These are phyloP conservation scores for Urocynchramus pylzowi DNA, from an alignment of 2,113 vertebrate species.

Conservation along the genomic window DNA sequence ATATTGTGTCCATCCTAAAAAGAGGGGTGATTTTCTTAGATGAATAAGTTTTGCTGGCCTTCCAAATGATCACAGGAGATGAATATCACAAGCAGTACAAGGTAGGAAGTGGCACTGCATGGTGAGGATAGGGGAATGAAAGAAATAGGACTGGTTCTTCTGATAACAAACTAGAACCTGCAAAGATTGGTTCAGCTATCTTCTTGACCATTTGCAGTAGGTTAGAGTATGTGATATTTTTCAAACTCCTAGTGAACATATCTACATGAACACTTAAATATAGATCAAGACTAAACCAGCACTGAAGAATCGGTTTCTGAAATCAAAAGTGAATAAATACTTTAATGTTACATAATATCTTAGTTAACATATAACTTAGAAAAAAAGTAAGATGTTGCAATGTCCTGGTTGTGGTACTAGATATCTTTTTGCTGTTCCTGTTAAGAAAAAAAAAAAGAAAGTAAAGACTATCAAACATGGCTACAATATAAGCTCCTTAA, in stretches of 20 bases:
- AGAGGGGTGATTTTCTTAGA: background rate
- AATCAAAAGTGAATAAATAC: constrained; percentile 32
- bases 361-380: constrained; percentile 56
- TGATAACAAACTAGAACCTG: background rate
- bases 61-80: background rate
- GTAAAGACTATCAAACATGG: background rate
- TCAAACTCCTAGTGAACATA: background rate
- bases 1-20: background rate
- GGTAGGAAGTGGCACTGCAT: background rate
- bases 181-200: background rate
- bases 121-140: background rate
- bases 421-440: background rate
- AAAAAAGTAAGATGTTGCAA: constrained; percentile 35
- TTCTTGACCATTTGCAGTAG: background rate
- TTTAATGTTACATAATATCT: constrained; percentile 42
- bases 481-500: background rate
- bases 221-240: background rate
- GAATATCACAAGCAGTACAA: background rate
- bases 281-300: background rate
- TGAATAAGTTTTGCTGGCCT: background rate
- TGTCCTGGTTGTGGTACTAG: background rate
- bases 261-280: background rate
- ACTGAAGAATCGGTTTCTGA: background rate
- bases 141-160: background rate
- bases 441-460: background rate